Conservation (phyloP, 2,797 vertebrate genomes). For the Mionectes olivaceus region DNA sequence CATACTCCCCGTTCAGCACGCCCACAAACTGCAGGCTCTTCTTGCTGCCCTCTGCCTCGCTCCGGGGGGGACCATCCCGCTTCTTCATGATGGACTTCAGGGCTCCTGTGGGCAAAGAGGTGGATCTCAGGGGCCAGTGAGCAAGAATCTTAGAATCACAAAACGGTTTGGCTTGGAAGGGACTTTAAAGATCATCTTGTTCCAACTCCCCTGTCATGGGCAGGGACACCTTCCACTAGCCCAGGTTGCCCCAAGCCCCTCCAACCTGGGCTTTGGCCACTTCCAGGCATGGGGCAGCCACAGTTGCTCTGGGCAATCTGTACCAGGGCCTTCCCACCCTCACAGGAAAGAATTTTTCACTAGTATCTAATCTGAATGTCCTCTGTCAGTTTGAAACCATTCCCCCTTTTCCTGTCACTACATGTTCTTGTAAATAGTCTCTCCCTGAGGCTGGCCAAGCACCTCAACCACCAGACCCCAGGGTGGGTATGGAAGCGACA, state of each 20-base stretch:
- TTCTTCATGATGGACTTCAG: constrained; percentile 98
- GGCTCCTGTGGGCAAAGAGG: constrained; percentile 76
- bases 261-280: background rate
- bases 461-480: background rate
- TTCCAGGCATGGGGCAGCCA: background rate
- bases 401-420: background rate
- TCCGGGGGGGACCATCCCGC: constrained; percentile 81
- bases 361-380: background rate
- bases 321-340: background rate
- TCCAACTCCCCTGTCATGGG: background rate
- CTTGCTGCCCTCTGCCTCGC: constrained; percentile 79
- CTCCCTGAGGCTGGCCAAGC: background rate
- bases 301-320: background rate
- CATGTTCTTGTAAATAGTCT: background rate
- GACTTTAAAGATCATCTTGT: background rate
- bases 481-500: rapidly evolving
- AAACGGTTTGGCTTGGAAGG: background rate
- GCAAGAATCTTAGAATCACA: background rate
- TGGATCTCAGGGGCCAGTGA: background rate
- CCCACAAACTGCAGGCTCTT: constrained; percentile 97
- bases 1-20: constrained; percentile 94
- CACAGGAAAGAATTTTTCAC: background rate
- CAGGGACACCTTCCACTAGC: background rate
- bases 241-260: background rate
- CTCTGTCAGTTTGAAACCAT: background rate